These are phyloP conservation scores for Callyntrura guangdongensis DNA, from an alignment of 2,888 invertebrate genomes.

Conservation along the genomic window DNA sequence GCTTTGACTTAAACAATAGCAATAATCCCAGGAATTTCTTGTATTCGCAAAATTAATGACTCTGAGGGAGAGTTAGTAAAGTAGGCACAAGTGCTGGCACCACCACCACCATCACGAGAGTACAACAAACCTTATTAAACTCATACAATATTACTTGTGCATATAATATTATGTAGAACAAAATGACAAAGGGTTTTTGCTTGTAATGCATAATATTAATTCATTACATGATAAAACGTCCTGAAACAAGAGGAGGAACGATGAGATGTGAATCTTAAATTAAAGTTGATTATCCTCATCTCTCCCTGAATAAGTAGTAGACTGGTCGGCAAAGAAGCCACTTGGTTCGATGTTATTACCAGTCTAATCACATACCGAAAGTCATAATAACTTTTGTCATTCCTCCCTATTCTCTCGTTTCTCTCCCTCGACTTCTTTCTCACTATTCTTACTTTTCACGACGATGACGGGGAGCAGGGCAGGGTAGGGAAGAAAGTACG, in stretches of 20 bases:
- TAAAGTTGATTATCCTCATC: slow-evolving; percentile 52
- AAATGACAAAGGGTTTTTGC: slow-evolving; percentile 39
- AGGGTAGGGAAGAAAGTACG: slow-evolving; percentile 16
- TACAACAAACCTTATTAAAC: neutral
- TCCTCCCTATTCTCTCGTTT: slow-evolving; percentile 29
- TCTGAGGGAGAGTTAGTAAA: neutral
- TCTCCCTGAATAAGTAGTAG: neutral
- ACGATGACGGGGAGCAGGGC: neutral
- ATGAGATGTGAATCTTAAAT: slow-evolving; percentile 65
- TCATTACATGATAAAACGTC: slow-evolving; percentile 40
- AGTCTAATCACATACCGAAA: slow-evolving; percentile 62
- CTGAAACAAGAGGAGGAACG: slow-evolving; percentile 32
- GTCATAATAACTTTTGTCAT: slow-evolving; percentile 72
- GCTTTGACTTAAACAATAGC: neutral
- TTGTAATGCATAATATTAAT: slow-evolving; percentile 56
- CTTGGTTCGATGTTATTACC: slow-evolving; percentile 11
- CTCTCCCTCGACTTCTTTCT: neutral
- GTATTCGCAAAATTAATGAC: neutral
- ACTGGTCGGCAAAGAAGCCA: neutral
- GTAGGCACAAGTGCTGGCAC: neutral
- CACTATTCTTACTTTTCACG: slow-evolving; percentile 2
- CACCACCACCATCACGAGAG: neutral
- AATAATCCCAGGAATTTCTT: neutral
- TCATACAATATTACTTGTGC: neutral
- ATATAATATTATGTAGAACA: slow-evolving; percentile 19